phyloP scores from a whole-genome alignment of 2,888 invertebrate genomes.

The Scaptomyza flava region DNA sequence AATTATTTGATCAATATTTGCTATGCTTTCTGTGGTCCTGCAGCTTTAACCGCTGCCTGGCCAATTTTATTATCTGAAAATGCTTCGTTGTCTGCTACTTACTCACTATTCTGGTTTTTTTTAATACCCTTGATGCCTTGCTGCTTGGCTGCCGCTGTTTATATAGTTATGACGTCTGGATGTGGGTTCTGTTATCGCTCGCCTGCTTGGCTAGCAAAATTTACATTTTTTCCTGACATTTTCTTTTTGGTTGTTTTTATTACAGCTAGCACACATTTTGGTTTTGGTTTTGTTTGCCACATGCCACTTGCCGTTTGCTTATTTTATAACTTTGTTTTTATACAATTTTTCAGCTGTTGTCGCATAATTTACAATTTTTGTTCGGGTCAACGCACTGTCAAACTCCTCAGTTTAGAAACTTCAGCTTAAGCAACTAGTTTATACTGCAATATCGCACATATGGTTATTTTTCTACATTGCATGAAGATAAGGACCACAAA shows the following conservation, averaged over 20 bases:
- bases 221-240: conserved; percentile 51
- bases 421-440: conserved; percentile 48
- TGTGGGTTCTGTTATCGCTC: conserved; percentile 48
- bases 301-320: conserved; percentile 27
- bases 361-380: conserved; percentile 61
- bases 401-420: conserved; percentile 16
- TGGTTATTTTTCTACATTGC: not conserved
- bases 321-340: conserved; percentile 74
- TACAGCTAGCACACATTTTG: conserved; percentile 22
- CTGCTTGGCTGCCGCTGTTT: conserved; percentile 10
- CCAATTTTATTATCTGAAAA: conserved; percentile 69
- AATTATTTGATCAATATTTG: conserved; percentile 22
- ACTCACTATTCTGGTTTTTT: not conserved
- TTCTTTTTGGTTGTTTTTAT: conserved; percentile 22
- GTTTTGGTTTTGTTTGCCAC: conserved; percentile 36
- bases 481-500: not conserved
- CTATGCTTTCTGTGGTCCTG: conserved; percentile 14
- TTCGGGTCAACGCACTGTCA: conserved; percentile 58
- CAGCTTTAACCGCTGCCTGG: conserved; percentile 54
- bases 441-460: conserved; percentile 31
- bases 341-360: conserved; percentile 60
- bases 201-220: conserved; percentile 47
- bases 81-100: conserved; percentile 13
- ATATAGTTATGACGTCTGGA: conserved; percentile 55
- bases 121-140: conserved; percentile 16